Conservation (phyloP, 2,888 invertebrate species). For the Onchidella celtica region DNA sequence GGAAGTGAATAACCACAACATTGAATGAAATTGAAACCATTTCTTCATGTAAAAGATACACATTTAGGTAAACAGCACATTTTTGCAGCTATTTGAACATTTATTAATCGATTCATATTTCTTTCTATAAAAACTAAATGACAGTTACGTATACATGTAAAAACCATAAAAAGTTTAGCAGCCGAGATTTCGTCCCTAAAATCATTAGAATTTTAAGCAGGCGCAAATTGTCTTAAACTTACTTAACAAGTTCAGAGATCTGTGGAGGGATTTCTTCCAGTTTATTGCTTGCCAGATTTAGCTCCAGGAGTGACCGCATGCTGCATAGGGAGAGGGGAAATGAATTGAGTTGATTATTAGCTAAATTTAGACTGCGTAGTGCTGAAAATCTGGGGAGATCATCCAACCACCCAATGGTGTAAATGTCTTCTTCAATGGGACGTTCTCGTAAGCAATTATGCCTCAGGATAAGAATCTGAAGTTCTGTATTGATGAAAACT, state of each 20-base stretch:
- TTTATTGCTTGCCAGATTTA: constrained; percentile 79
- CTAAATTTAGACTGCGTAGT: constrained; percentile 79
- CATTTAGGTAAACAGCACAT: too few species aligned
- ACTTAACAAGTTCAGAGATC: constrained; percentile 76
- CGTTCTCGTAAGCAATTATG: constrained; percentile 79
- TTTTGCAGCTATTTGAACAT: too few species aligned
- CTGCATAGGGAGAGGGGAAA: constrained; percentile 79
- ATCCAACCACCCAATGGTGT: constrained; percentile 81
- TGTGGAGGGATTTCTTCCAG: constrained; percentile 76
- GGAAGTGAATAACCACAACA: too few species aligned
- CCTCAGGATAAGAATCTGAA: constrained; percentile 79
- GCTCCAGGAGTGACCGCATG: constrained; percentile 76
- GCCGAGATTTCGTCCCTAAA: too few species aligned
- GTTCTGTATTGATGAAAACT: constrained; percentile 79
- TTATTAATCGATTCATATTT: too few species aligned
- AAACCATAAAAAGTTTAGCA: too few species aligned
- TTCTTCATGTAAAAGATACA: too few species aligned
- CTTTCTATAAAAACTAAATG: too few species aligned
- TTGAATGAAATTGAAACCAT: too few species aligned
- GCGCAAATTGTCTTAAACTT: too few species aligned
- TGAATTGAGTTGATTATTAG: constrained; percentile 79
- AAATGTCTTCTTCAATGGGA: constrained; percentile 79
- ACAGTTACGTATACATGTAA: too few species aligned
- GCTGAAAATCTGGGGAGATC: constrained; percentile 79
- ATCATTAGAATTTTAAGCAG: too few species aligned